phyloP scores from a whole-genome alignment of 1,140 invertebrate species.

The Luehdorfia chinensis region DNA sequence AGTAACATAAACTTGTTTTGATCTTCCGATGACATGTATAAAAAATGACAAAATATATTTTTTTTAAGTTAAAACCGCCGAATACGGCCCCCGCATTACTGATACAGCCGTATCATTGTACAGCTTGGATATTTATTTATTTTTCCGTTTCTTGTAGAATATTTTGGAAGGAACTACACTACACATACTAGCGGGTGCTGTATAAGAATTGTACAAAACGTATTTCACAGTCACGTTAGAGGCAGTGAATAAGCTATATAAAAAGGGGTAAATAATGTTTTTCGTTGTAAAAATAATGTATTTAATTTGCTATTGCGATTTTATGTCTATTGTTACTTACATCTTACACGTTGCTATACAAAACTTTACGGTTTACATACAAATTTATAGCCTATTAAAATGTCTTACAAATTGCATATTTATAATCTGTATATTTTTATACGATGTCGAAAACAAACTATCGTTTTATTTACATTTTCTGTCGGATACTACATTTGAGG shows the following conservation, averaged over 20 bases:
- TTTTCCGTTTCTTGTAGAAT: too few species aligned
- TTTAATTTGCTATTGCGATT: slow-evolving; percentile 2
- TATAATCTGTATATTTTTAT: neutral
- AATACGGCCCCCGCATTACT: too few species aligned
- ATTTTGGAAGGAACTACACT: too few species aligned
- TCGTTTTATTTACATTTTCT: neutral
- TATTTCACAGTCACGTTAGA: too few species aligned
- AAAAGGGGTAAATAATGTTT: slow-evolving; percentile 7
- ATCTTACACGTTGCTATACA: neutral
- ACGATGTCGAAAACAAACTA: neutral
- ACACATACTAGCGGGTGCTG: too few species aligned
- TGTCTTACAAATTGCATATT: slow-evolving; percentile 2
- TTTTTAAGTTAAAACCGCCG: too few species aligned
- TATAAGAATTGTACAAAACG: too few species aligned
- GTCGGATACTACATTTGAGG: neutral
- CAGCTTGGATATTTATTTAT: too few species aligned
- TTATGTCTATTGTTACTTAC: neutral
- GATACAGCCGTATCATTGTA: too few species aligned
- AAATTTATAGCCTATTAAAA: neutral
- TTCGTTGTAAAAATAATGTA: slow-evolving; percentile 14
- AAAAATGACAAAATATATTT: too few species aligned
- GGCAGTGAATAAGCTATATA: slow-evolving; percentile 1
- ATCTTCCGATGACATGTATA: too few species aligned
- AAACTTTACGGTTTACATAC: neutral
- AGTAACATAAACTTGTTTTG: too few species aligned